Base-by-base conservation (phyloP, 1,140 invertebrate species). In the Asobara japonica region DNA sequence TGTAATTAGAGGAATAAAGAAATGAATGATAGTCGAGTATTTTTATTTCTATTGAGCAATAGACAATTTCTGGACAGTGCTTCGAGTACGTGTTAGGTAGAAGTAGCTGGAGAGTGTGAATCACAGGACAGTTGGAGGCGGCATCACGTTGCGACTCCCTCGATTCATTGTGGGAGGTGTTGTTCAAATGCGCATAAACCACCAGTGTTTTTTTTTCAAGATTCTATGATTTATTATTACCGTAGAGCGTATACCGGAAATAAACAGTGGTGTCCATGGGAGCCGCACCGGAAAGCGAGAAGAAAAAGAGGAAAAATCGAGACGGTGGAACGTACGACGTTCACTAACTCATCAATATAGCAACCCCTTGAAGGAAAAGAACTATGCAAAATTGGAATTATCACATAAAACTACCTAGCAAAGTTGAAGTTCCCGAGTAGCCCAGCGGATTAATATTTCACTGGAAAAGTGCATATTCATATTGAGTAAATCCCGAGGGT, bases 1-100 rank as follows among this genome's bases (percentile, higher is more conserved):
- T 60, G 66, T 69, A 69, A 69, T 69, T 69, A 69, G 29, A 10
- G 25, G 20, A n/a, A 60, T 48, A 68, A 68, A 68, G 45, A 27
- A 20, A 41, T 48, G 65, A 64, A 64, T 13, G 18, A 64, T 11
- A 18, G 16, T 33, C 61, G 3, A n/a, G 41, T 6, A 45, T 48
- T 41, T n/a, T 22, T 48, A 29, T 27, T 51, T 22, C 25, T 33
- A 11, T 10, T 64, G 6, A 45, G 11, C n/a, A 16, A 45, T 45
- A 45, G 11, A 18, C 31, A 6, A 64, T 29, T 11, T 18, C 60
- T 51, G 45, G 8, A 51, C 20, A 51, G 10, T 38, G 20, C 8
- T 51, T 20, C 51, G 18, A 25, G 51, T 22, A 56, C 51, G 51
- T 56, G 51, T 4, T 11, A 25, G 0, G 3, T 5, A 56, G 20